These are phyloP conservation scores for Dallia pectoralis DNA, from an alignment of 2,797 vertebrate species.

Conservation along the genomic window DNA sequence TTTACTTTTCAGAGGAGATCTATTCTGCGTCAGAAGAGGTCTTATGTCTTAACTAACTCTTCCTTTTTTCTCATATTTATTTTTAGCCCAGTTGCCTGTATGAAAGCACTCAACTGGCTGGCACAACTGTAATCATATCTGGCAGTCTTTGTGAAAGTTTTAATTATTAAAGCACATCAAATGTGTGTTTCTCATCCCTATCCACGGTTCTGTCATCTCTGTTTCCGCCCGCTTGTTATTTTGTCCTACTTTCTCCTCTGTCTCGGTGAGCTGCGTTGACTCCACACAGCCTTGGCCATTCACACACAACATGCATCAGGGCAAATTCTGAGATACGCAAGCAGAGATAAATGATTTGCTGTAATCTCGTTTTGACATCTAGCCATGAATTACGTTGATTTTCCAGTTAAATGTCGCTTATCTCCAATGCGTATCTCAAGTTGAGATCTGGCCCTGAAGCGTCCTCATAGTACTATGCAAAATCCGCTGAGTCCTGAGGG, in stretches of 20 bases:
- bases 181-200: background rate
- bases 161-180: background rate
- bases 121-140: conserved; percentile 4
- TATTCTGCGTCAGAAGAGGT: conserved; percentile 18
- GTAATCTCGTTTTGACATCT: background rate
- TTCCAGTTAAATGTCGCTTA: conserved; percentile 2
- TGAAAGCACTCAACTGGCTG: background rate
- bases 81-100: conserved; percentile 16
- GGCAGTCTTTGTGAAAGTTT: conserved; percentile 3
- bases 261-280: background rate
- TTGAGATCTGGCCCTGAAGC: background rate
- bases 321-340: background rate
- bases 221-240: background rate
- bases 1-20: conserved; percentile 26
- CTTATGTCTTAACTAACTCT: conserved; percentile 5
- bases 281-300: background rate
- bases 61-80: conserved; percentile 7
- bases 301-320: background rate
- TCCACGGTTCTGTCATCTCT: background rate
- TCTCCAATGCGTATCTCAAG: background rate
- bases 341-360: background rate
- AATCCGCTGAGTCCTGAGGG: background rate
- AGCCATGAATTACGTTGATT: background rate
- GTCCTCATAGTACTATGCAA: background rate
- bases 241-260: background rate